Evolutionary conservation across 2,113 vertebrate species (phyloP).

Genomic region (Proteles cristata): DNA sequence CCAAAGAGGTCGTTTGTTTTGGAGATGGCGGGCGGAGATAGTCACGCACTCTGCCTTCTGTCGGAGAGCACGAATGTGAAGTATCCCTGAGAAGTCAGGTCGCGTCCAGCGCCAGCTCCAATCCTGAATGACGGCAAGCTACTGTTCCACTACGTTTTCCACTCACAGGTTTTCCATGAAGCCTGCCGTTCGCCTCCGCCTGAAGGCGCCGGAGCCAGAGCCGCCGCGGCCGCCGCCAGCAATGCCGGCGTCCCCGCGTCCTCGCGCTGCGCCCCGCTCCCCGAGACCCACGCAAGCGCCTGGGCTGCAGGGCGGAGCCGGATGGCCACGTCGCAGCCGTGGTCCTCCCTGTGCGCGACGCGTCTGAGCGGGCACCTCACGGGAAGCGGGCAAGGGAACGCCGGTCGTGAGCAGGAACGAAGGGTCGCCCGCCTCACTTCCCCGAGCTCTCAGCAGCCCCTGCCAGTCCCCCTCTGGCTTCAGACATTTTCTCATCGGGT

Average conservation of each 20-base stretch:
- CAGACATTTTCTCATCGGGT: neutral
- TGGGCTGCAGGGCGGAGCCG: neutral
- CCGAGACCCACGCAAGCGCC: neutral
- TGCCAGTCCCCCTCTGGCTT: neutral
- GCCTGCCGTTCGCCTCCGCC: neutral
- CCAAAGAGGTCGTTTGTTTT: neutral
- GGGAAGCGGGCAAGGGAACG: rapidly evolving
- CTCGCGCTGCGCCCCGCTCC: neutral
- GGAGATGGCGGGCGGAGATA: neutral
- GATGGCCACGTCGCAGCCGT: rapidly evolving
- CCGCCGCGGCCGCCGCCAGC: neutral
- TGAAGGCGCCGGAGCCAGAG: neutral
- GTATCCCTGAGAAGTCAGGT: neutral
- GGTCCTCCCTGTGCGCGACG: neutral
- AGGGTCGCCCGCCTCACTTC: neutral
- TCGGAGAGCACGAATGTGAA: neutral
- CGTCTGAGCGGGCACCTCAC: neutral
- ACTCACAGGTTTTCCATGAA: neutral
- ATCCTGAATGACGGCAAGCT: neutral
- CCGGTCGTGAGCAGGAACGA: neutral
- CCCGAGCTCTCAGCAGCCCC: neutral
- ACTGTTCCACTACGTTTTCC: neutral
- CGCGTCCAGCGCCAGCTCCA: neutral
- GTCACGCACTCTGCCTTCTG: neutral
- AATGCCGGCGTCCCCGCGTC: neutral